Base-by-base conservation (phyloP, 2,797 vertebrate species). In the Phoebastria nigripes region DNA sequence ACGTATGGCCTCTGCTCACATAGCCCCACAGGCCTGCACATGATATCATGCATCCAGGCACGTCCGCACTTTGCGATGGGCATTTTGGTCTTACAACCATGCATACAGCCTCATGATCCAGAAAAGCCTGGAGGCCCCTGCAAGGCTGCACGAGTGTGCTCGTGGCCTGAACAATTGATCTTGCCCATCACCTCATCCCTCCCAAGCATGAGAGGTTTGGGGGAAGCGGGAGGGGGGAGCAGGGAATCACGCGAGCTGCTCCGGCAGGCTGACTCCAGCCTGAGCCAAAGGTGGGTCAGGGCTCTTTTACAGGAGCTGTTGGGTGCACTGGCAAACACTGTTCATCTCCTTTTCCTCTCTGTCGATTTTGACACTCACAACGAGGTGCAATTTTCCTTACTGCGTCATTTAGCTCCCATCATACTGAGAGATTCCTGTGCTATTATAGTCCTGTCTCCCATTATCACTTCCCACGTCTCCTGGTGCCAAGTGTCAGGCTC, bases 41-140 rank as follows among this genome's bases (percentile, higher is more conserved):
- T 9, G 5, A 14, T 9, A 18, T 26, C 56, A 4, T 1, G 41
- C 16, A 12, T 2, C 37, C 55, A 19, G 73, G 69, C 44, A 24
- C 2, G 0, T 4, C 22, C 18, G 15, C 7, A 1, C 49, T 16
- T 28, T 4, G 17, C 2, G 1, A 41, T 1, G 46, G n/a, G 15
- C 12, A 4, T 29, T 67, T 59, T 37, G 59, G 15, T 54, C 49
- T 28, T 8, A 19, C 25, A 44, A 13, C 46, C n/a, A 31, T 0
- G 2, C 47, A 6, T 9, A 8, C 22, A 35, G 16, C 54, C 25
- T 44, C 65, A 24, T 0, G 0, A 41, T 11, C 25, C 67, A 56
- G 28, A 52, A 62, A 9, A 7, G 49, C 7, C 47, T 21, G 51
- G 24, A 33, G 55, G 18, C 4, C 18, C 37, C 61, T 59, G n/a